Conservation (phyloP, 1,140 invertebrate genomes). For the Leguminivora glycinivorella region DNA sequence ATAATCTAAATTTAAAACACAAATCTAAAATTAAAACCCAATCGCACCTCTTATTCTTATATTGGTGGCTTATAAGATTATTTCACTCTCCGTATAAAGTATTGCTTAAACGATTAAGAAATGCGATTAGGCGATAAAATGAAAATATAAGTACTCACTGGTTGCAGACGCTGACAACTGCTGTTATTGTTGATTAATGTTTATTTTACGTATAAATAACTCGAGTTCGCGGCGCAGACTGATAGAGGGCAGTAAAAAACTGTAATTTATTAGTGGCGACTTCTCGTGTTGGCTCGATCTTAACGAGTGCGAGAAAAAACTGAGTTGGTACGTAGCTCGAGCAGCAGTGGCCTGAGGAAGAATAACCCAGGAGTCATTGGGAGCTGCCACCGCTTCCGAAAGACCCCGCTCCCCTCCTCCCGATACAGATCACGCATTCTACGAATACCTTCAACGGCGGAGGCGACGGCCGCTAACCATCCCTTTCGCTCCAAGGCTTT, state of each 20-base stretch:
- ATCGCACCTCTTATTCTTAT: conserved; percentile 15
- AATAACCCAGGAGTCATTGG: conserved; percentile 80
- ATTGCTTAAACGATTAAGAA: conserved; percentile 48
- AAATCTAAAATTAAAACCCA: background rate
- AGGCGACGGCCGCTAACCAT: conserved; percentile 63
- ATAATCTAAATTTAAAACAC: background rate
- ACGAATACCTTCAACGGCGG: conserved; percentile 73
- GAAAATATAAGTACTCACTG: conserved; percentile 71
- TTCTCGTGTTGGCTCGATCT: conserved; percentile 76
- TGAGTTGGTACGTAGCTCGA: conserved; percentile 74
- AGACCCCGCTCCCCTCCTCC: conserved; percentile 69
- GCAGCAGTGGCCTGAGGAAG: conserved; percentile 79
- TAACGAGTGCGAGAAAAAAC: conserved; percentile 77
- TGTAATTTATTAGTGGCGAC: conserved; percentile 78
- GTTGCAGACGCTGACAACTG: conserved; percentile 68
- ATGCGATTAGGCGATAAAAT: conserved; percentile 54
- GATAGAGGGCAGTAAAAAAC: conserved; percentile 73
- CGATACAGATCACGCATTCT: conserved; percentile 79
- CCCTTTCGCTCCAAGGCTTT: conserved; percentile 66
- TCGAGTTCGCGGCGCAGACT: conserved; percentile 72
- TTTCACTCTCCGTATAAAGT: conserved; percentile 1
- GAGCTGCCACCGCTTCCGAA: conserved; percentile 79
- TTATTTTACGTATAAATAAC: conserved; percentile 77
- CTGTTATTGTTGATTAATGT: conserved; percentile 73
- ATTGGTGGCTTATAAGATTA: background rate